Evolutionary conservation across 2,113 vertebrate genomes (phyloP), one percentile per base, ranked within the genome.

Genomic region (Neolamprologus hecqui): DNA sequence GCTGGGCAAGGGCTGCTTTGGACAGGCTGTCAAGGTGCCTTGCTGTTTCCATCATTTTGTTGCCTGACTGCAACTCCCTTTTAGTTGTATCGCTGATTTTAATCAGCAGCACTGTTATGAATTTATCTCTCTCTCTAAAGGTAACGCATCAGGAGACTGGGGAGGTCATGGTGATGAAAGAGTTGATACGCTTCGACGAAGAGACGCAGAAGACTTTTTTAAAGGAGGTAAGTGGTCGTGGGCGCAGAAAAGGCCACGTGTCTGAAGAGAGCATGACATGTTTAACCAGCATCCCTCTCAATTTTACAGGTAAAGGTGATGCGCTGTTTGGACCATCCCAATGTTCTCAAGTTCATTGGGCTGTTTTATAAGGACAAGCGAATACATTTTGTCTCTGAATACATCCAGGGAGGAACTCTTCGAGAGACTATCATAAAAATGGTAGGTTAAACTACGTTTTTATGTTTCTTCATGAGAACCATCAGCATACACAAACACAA

Each of bases 151-250:
- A 97, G 84, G 97, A 98, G 91, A 99, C 98, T 0, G 98, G 98
- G 0, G 99, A 99, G 92, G 98, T 99, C 93, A 99, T 99, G 99
- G 99, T 98, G 85, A 99, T 99, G 97, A 99, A 99, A 95, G 99
- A 99, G 90, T 94, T 99, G 87, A 98, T 99, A 87, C 96, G 97
- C 5, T 99, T 98, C 0, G 99, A 99, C 0, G 98, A 99, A 90
- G 99, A 99, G 89, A 99, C 98, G 0, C 98, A 99, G 88, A 97
- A 97, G 88, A 98, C 98, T 1, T 99, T 99, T 90, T 96, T 98
- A 75, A 99, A 99, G 91, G 99, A 99, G 97, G 99, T 97, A 81
- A 89, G 93, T 73, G 2, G 8, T 65, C 12, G 17, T 68, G 12
- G 40, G 6, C 23, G 3, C 17, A 85, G 42, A 12, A 85, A 75